Conservation (phyloP, 2,113 vertebrate genomes). For the Mastomys natalensis region DNA sequence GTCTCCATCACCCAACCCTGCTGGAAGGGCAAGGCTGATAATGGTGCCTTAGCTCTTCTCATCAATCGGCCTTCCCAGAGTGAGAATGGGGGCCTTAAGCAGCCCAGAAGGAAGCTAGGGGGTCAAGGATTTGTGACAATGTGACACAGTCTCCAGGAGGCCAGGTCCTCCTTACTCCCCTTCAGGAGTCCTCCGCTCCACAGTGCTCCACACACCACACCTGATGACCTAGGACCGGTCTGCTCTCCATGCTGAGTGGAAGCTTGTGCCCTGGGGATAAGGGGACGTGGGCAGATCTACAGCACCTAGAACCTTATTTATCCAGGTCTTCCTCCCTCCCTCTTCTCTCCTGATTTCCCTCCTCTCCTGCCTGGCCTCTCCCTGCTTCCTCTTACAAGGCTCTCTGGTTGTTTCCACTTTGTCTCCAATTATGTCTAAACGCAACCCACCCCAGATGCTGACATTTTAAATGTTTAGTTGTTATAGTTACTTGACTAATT, state of each 20-base stretch:
- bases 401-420: conserved; percentile 41
- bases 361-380: neutral
- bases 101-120: neutral
- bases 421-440: conserved; percentile 54
- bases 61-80: neutral
- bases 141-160: neutral
- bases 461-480: conserved; percentile 76
- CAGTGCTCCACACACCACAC: neutral
- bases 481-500: conserved; percentile 81
- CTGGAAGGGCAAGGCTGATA: neutral
- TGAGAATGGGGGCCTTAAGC: neutral
- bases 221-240: neutral
- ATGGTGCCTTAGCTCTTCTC: neutral
- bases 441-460: conserved; percentile 71
- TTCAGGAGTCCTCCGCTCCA: neutral
- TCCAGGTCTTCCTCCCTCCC: neutral
- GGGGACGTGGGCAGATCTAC: too few relatives aligned
- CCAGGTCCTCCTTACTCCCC: neutral
- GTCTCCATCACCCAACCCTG: neutral
- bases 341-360: neutral
- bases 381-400: neutral
- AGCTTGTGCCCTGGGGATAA: neutral
- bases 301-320: neutral
- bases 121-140: neutral
- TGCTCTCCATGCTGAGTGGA: neutral